Conservation (phyloP, 2,113 vertebrate species). For the Galemys pyrenaicus region DNA sequence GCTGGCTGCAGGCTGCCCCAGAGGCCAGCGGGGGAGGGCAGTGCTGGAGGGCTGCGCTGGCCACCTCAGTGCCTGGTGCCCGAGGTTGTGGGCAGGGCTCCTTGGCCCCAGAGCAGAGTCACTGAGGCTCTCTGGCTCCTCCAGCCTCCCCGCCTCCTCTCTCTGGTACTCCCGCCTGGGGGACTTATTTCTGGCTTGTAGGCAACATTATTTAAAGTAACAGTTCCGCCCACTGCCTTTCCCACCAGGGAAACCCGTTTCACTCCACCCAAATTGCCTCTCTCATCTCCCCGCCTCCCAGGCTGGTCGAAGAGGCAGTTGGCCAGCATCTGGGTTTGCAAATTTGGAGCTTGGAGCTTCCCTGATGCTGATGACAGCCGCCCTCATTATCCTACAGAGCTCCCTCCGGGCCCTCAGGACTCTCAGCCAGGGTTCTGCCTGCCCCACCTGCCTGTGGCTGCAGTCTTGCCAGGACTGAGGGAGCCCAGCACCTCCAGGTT, state of each 20-base stretch:
- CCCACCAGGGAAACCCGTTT: slow-evolving; percentile 28
- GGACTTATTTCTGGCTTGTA: slow-evolving; percentile 61
- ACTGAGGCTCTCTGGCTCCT: neutral
- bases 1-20: neutral
- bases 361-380: neutral
- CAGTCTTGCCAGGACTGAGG: neutral
- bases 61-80: too few species aligned
- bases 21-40: neutral
- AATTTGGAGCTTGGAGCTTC: neutral
- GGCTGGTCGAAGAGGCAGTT: neutral
- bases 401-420: neutral
- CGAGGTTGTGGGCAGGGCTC: too few species aligned
- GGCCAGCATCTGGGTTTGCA: neutral
- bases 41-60: too few species aligned
- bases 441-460: neutral
- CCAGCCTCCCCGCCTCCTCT: neutral
- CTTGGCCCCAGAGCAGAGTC: too few species aligned
- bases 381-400: neutral
- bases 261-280: neutral
- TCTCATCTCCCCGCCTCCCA: neutral
- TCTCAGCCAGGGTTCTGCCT: neutral
- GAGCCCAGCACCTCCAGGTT: neutral
- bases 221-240: slow-evolving; percentile 14
- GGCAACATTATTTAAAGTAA: slow-evolving; percentile 72
- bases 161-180: neutral